Percentiles rank a stretch among this genome's conserved stretches.
Evolutionary conservation across 2,888 invertebrate genomes (phyloP).

Genomic region (Chrysolina haemoptera): DNA sequence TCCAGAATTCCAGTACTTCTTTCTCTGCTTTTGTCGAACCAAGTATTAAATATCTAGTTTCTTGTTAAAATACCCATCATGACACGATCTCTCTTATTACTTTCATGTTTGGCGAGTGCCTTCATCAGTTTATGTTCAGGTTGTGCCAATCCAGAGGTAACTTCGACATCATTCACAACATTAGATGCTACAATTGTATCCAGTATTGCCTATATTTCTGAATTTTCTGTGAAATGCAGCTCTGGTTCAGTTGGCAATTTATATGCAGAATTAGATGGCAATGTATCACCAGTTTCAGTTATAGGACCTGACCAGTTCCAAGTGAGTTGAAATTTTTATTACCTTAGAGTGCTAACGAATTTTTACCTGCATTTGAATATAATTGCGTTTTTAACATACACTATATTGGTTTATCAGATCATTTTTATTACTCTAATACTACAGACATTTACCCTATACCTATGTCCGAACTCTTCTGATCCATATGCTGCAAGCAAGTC

Average conservation of each 20-base stretch:
- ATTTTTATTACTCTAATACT: no score
- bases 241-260: conserved; percentile 76
- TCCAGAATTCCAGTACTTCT: neutral
- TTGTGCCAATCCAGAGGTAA: conserved; percentile 78
- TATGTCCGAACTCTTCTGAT: no score
- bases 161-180: conserved; percentile 89
- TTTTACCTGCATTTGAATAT: no score
- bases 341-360: no score
- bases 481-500: no score
- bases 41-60: no score
- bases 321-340: conserved; percentile 72
- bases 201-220: conserved; percentile 91
- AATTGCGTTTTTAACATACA: no score
- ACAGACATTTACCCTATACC: no score
- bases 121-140: conserved; percentile 61
- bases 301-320: conserved; percentile 87
- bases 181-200: conserved; percentile 93
- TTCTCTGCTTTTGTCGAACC: neutral
- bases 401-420: no score
- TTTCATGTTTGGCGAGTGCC: conserved; percentile 3
- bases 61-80: neutral
- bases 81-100: neutral
- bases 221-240: conserved; percentile 89
- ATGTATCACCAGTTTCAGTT: conserved; percentile 86
- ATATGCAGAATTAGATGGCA: conserved; percentile 92